Evolutionary conservation across 2,797 vertebrate genomes (phyloP), one percentile per base, ranked within the genome.

Genomic region (Enteromius afrohamiltoni): DNA sequence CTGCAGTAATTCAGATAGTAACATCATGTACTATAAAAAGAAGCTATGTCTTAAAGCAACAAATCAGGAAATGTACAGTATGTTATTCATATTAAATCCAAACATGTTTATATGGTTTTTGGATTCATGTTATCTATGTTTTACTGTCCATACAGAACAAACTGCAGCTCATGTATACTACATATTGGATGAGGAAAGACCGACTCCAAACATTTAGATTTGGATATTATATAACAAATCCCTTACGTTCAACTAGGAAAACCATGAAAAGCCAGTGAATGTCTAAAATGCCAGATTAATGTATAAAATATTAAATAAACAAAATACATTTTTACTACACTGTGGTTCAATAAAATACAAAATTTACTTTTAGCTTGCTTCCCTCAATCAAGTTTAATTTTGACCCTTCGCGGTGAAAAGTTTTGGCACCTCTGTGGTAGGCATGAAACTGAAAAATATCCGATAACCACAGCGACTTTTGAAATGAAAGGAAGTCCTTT

Each of bases 1-100:
- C 70, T 80, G 45, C 58, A 60, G 62, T 79, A 60, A 88, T 82
- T 86, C 10, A 78, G 45, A 85, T 17, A 81, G 26, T 47, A 81
- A 34, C 19, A 23, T 10, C 1, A 21, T 34, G 9, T 31, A 10
- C 10, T 29, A 65, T 49, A 73, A 69, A 37, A 64, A 78, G 26
- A 64, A 34, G 26, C 40, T 47, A 29, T 77, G 23, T 31, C 21
- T 55, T 75, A 55, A 73, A 55, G 71, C 29, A 55, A 53, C 49
- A 74, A 53, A 49, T 29, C 1, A 76, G 19, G 21, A 58, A 42
- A 76, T 4, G 51, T 40, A 40, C 45, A 13, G 11, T 47, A 47
- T 58, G 13, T 40, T 0, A 3, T 17, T n/a, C 3, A 58, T 53
- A 11, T 34, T 53, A 21, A n/a, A 51, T 53, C 53, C 21, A 75